Conservation (phyloP, 2,113 vertebrate genomes). For the Stigmatopora nigra region DNA sequence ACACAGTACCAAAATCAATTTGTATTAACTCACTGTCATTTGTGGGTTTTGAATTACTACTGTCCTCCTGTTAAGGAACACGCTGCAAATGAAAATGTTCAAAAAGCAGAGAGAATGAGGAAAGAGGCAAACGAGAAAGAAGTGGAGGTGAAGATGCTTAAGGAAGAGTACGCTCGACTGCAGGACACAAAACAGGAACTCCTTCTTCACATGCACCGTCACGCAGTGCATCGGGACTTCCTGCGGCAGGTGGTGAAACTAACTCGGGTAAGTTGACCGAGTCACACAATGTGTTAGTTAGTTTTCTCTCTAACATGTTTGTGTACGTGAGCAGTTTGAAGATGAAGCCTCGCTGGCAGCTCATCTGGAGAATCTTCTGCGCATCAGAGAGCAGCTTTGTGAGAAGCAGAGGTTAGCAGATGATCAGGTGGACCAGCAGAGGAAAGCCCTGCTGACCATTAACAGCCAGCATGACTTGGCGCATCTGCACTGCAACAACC, state of each 20-base stretch:
- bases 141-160: constrained; percentile 25
- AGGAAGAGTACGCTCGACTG: constrained; percentile 17
- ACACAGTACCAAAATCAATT: not conserved
- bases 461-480: constrained; percentile 43
- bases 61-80: constrained; percentile 62
- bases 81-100: constrained; percentile 33
- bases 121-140: constrained; percentile 19
- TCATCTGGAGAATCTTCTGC: constrained; percentile 59
- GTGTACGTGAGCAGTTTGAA: constrained; percentile 70
- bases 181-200: constrained; percentile 23
- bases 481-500: constrained; percentile 49
- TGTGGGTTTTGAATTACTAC: not conserved
- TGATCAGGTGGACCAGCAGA: constrained; percentile 43
- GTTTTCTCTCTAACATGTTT: not conserved
- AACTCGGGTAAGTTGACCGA: constrained; percentile 53
- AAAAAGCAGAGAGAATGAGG: constrained; percentile 21
- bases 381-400: constrained; percentile 47
- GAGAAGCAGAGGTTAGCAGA: constrained; percentile 36
- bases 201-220: constrained; percentile 33
- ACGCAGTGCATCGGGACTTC: constrained; percentile 57
- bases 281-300: not conserved
- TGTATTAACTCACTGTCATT: not conserved
- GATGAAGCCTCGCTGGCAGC: constrained; percentile 59
- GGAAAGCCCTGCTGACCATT: constrained; percentile 47
- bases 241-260: constrained; percentile 69